Percentiles rank a stretch among this genome's conserved stretches.
These are phyloP conservation scores for Galeopsomyia nigrocyanea DNA, from an alignment of 2,888 invertebrate genomes.

Conservation along the genomic window DNA sequence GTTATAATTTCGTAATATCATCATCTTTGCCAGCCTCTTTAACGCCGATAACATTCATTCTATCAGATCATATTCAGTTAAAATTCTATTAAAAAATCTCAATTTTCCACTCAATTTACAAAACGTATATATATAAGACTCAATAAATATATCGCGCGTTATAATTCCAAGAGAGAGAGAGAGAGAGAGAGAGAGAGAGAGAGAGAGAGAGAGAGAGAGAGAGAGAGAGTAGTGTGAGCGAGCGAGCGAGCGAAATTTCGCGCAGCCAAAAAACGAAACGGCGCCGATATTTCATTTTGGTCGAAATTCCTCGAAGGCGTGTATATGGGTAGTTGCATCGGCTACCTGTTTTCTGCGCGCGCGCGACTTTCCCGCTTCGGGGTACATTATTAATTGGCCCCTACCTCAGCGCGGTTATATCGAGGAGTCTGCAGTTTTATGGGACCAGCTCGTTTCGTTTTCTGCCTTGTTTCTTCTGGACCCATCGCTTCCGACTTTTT, in stretches of 20 bases:
- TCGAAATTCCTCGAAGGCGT: slow-evolving; percentile 41
- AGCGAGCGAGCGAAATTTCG: background rate
- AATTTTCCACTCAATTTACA: background rate
- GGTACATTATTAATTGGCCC: slow-evolving; percentile 38
- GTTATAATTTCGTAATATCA: no score
- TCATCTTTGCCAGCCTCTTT: no score
- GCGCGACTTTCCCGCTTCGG: slow-evolving; percentile 30
- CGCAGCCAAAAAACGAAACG: slow-evolving; percentile 42
- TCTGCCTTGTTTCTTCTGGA: no score
- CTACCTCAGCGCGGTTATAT: background rate
- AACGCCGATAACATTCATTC: no score
- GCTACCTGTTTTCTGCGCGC: slow-evolving; percentile 43
- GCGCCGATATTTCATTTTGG: slow-evolving; percentile 39
- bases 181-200: no score
- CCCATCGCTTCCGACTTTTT: no score
- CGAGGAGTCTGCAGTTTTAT: slow-evolving; percentile 10
- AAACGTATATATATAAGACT: background rate
- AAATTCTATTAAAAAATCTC: background rate
- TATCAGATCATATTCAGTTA: no score
- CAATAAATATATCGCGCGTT: background rate
- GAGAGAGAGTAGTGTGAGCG: no score
- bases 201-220: no score
- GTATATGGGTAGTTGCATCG: background rate
- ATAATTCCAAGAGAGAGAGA: no score
- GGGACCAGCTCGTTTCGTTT: background rate